Conservation (phyloP, 2,113 vertebrate genomes). For the Sisor rabdophorus region DNA sequence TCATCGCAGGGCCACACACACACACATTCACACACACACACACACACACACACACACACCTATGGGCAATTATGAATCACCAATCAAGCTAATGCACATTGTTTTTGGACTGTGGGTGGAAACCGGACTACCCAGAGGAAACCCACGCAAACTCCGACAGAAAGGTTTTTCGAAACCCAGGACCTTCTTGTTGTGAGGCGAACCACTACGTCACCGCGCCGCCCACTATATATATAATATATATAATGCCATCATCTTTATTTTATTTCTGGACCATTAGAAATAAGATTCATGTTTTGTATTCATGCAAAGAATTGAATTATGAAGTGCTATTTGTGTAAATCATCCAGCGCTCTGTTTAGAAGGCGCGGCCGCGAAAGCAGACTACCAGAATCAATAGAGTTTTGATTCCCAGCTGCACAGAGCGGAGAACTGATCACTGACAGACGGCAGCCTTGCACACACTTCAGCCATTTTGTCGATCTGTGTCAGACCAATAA, state of each 20-base stretch:
- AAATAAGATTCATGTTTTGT: slow-evolving; percentile 6
- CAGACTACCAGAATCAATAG: slow-evolving; percentile 42
- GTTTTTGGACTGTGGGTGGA: too few species aligned
- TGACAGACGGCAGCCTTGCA: slow-evolving; percentile 28
- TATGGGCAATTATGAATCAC: too few species aligned
- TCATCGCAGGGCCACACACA: too few species aligned
- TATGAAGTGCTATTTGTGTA: background rate
- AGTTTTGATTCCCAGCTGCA: slow-evolving; percentile 39
- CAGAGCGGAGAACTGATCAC: slow-evolving; percentile 41
- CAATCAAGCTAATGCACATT: too few species aligned
- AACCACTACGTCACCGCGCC: too few species aligned
- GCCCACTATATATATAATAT: background rate
- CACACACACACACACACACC: too few species aligned
- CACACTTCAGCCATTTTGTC: slow-evolving; percentile 47
- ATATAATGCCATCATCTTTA: background rate
- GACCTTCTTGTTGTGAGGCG: too few species aligned
- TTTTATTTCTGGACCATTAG: background rate
- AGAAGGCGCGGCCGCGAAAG: slow-evolving; percentile 19
- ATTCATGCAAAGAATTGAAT: slow-evolving; percentile 14
- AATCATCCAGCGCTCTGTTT: slow-evolving; percentile 4
- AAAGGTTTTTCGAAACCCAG: too few species aligned
- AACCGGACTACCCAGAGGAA: too few species aligned
- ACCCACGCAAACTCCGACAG: too few species aligned
- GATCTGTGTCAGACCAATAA: slow-evolving; percentile 46
- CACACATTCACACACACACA: too few species aligned